Percentiles rank a stretch among this genome's conserved stretches.
Conservation (phyloP, 2,888 invertebrate species). For the Hyles lineata region DNA sequence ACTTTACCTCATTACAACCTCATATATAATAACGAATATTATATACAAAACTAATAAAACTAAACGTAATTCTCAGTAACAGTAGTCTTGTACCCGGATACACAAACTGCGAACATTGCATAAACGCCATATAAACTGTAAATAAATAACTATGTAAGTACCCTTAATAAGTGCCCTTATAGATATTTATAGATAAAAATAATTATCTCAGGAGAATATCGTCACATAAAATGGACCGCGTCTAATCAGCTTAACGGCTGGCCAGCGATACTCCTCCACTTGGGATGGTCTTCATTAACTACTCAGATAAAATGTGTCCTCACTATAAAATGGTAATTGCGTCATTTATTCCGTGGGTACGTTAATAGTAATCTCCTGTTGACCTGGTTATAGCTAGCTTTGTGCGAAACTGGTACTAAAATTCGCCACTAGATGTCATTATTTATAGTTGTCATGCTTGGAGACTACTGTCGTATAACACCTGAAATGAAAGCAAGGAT, state of each 20-base stretch:
- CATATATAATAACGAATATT: not conserved
- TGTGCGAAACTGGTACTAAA: not conserved
- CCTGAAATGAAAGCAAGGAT: too few relatives aligned
- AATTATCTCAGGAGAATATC: conserved; percentile 17
- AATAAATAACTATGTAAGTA: not conserved
- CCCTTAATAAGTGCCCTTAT: conserved; percentile 17
- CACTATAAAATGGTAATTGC: conserved; percentile 20
- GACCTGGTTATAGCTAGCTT: conserved; percentile 3
- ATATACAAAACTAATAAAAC: not conserved
- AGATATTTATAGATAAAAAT: conserved; percentile 23
- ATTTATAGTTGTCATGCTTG: not conserved
- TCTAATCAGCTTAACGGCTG: conserved; percentile 19
- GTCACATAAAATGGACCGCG: conserved; percentile 17
- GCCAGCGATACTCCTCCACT: not conserved
- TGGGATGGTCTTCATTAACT: conserved; percentile 18
- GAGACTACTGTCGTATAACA: too few relatives aligned
- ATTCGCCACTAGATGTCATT: not conserved
- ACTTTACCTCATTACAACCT: not conserved
- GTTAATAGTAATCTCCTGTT: conserved; percentile 9
- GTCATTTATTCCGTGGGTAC: not conserved
- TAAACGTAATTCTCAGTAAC: not conserved
- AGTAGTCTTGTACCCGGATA: conserved; percentile 7
- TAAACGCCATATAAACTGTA: conserved; percentile 11
- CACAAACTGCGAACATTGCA: not conserved
- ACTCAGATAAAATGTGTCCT: conserved; percentile 23